Evolutionary conservation across 2,797 vertebrate genomes (phyloP).

Genomic region (Sciaenops ocellatus): DNA sequence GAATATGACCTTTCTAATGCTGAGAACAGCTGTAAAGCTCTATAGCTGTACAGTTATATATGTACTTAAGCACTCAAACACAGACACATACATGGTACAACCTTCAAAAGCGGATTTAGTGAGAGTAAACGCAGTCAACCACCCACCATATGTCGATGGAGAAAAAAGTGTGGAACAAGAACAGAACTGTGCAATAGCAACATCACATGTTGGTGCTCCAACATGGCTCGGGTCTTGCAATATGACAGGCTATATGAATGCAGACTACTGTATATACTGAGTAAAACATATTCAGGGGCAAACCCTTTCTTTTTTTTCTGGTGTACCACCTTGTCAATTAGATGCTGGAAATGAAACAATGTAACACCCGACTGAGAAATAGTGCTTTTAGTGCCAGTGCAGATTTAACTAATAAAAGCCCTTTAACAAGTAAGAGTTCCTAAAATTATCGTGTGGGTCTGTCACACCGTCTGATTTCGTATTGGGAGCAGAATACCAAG

Average conservation of each 20-base stretch:
- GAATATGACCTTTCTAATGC: not conserved
- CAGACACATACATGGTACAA: not conserved
- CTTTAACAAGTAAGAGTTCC: no score
- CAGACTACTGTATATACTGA: not conserved
- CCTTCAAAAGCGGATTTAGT: constrained; percentile 51
- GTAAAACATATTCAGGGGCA: not conserved
- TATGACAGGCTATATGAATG: not conserved
- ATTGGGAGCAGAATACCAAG: no score
- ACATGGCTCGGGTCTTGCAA: constrained; percentile 15
- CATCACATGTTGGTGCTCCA: constrained; percentile 10
- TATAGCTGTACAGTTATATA: not conserved
- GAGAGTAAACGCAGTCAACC: constrained; percentile 53
- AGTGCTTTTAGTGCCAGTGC: no score
- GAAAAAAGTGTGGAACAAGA: constrained; percentile 26
- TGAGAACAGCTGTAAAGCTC: not conserved
- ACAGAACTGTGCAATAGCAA: constrained; percentile 28
- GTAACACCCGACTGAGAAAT: no score
- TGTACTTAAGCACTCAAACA: not conserved
- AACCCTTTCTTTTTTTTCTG: no score
- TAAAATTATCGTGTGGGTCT: no score
- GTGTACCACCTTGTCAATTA: no score
- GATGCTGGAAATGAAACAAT: no score
- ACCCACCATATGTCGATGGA: constrained; percentile 41
- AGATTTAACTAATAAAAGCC: no score
- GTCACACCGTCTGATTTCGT: no score